A percentile compares a stretch with the other conserved stretches of the same genome.
Conservation (phyloP, 2,797 vertebrate genomes). For the Peromyscus eremicus region DNA sequence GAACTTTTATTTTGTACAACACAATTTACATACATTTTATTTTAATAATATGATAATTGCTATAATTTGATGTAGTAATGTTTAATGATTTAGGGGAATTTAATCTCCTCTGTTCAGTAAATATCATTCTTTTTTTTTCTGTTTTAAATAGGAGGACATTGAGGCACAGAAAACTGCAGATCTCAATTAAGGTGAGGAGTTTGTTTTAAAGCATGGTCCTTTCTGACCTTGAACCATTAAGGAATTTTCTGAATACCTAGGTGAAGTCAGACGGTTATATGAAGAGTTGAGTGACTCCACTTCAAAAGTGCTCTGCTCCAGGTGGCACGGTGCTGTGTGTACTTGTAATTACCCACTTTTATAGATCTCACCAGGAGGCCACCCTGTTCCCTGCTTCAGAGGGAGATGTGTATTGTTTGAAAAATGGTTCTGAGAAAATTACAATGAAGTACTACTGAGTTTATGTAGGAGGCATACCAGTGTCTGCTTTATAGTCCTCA, state of each 20-base stretch:
- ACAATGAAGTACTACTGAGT: not conserved
- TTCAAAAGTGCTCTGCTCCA: not conserved
- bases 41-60: slow-evolving; percentile 20
- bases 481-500: not conserved
- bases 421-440: slow-evolving; percentile 39
- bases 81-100: not conserved
- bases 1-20: not conserved
- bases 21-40: not conserved
- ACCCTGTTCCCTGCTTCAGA: not conserved
- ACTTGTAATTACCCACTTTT: not conserved
- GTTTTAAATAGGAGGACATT: not conserved
- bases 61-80: not conserved
- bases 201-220: slow-evolving; percentile 4
- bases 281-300: not conserved
- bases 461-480: not conserved
- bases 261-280: not conserved
- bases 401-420: not conserved
- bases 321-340: not conserved
- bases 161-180: not conserved
- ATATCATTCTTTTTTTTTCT: not conserved
- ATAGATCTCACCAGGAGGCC: not conserved
- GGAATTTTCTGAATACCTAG: not conserved
- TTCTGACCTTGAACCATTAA: not conserved
- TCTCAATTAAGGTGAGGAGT: not conserved
- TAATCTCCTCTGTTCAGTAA: not conserved